Evolutionary conservation across 2,888 invertebrate genomes (phyloP), one percentile per base, ranked within the genome.

Genomic region (Ormyrus rosae): DNA sequence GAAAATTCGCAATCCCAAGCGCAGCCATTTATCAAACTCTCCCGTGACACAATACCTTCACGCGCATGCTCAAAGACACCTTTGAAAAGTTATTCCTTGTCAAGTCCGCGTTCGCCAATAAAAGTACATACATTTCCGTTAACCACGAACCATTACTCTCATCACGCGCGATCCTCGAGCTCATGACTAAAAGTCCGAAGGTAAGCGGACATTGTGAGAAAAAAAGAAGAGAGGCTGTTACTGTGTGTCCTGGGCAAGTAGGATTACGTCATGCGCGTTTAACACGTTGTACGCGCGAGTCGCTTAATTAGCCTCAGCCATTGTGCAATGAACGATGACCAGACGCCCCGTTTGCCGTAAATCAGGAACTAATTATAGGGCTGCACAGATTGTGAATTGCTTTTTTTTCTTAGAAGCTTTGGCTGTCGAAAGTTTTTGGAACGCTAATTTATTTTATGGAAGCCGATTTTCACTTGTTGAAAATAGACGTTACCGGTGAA

Each of bases 271-370:
- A 76, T 10, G 48, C 11, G 73, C 56, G 56, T 71, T 80, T 72
- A 72, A 50, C 76, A 67, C 72, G 72, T 76, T 60, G 72, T n/a
- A 45, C 58, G 50, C 34, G 10, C 55, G 72, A 81, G 58, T 46
- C 74, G 77, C 65, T 81, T 74, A 78, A 81, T 81, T 81, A 81
- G 60, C 81, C 50, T n/a, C 61, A 10, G 79, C 34, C 68, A 81
- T 77, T 81, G 70, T 72, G 76, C 13, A 77, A 81, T 60, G n/a
- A 4, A 48, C 64, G 19, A 53, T 60, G 65, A 45, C 55, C 10
- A 34, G 34, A 48, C 19, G 34, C 69, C 55, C 51, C 34, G 45
- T 72, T 77, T 77, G 69, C 73, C 81, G 55, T 77, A 60, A 81
- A 77, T 81, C 65, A 77, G 64, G 64, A 73, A 81, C 67, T 77